These are phyloP conservation scores for Deroplatys truncata DNA, from an alignment of 2,888 invertebrate genomes.

Conservation along the genomic window DNA sequence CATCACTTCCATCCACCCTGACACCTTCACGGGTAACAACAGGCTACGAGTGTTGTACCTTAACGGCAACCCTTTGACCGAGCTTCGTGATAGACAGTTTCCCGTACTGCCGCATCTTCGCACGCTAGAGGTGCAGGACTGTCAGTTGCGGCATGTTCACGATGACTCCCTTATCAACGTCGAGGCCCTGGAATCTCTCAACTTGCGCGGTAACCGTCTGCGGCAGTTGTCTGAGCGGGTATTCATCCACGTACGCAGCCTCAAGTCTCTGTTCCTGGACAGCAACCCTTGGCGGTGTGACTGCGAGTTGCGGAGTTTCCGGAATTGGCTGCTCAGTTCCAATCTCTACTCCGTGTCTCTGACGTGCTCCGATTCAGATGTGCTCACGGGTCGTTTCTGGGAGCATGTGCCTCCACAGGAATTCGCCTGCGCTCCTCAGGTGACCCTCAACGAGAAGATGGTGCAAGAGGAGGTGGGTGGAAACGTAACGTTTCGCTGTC, in stretches of 20 bases:
- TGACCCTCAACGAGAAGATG: constrained; percentile 50
- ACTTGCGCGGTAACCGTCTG: constrained; percentile 76
- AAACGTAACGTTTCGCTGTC: constrained; percentile 77
- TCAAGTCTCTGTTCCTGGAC: constrained; percentile 76
- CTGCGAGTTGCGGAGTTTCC: constrained; percentile 77
- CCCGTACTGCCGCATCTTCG: constrained; percentile 75
- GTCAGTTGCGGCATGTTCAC: constrained; percentile 70
- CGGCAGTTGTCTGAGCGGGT: constrained; percentile 63
- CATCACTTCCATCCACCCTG: constrained; percentile 66
- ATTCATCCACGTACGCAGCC: constrained; percentile 66
- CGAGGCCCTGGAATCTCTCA: constrained; percentile 67
- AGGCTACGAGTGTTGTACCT: constrained; percentile 71
- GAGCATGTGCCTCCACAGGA: constrained; percentile 67
- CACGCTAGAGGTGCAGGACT: constrained; percentile 75
- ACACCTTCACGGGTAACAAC: constrained; percentile 81
- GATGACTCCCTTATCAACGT: constrained; percentile 73
- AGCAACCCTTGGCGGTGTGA: constrained; percentile 90
- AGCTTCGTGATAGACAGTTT: constrained; percentile 72
- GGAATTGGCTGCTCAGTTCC: constrained; percentile 76
- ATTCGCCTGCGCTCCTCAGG: constrained; percentile 79
- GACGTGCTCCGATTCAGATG: constrained; percentile 59
- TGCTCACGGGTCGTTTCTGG: constrained; percentile 72
- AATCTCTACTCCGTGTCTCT: constrained; percentile 74
- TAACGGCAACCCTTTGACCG: constrained; percentile 76
- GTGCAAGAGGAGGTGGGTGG: constrained; percentile 75